These are phyloP conservation scores for Diarsia mendica DNA, from an alignment of 2,888 invertebrate species.

Conservation along the genomic window DNA sequence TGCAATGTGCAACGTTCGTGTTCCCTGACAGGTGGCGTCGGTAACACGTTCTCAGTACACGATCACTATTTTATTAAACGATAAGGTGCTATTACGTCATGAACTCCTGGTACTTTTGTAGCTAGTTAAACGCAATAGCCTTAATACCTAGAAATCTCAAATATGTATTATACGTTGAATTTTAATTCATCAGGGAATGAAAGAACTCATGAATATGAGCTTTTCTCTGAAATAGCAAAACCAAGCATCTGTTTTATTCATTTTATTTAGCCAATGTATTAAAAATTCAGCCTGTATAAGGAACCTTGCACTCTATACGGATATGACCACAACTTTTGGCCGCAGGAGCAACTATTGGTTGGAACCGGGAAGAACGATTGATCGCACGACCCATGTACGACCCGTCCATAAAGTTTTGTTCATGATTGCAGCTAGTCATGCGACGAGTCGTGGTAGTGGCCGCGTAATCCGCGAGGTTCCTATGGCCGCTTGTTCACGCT, in stretches of 20 bases:
- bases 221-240: neutral
- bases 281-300: neutral
- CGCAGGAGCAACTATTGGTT: neutral
- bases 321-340: neutral
- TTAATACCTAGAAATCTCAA: slow-evolving; percentile 5
- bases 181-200: slow-evolving; percentile 3
- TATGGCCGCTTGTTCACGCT: too few species aligned
- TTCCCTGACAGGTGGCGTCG: slow-evolving; percentile 47
- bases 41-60: slow-evolving; percentile 45
- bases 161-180: neutral
- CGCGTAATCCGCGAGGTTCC: neutral
- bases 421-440: neutral
- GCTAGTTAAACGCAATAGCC: neutral
- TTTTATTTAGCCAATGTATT: neutral
- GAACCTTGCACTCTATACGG: neutral
- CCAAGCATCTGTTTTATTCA: neutral
- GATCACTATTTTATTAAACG: slow-evolving; percentile 50
- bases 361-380: neutral
- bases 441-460: neutral
- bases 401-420: neutral
- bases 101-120: neutral
- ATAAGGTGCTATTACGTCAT: slow-evolving; percentile 30
- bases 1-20: slow-evolving; percentile 52
- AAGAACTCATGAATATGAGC: neutral
- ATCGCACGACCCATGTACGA: neutral